Conservation (phyloP, 2,888 invertebrate genomes). For the Pandemis heparana region DNA sequence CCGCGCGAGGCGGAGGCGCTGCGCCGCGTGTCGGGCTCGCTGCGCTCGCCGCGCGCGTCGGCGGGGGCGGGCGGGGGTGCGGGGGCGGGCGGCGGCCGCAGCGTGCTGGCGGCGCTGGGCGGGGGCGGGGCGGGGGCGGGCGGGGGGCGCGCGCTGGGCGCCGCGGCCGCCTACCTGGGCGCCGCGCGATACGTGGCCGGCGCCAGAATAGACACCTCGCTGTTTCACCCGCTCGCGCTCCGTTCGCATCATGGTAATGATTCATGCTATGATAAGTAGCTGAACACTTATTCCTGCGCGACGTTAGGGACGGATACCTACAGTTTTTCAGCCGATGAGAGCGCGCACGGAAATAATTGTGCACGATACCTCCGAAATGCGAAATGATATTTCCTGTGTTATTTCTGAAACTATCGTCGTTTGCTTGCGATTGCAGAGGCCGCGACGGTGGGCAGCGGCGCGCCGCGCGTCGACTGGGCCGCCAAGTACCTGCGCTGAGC, state of each 20-base stretch:
- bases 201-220: conserved; percentile 78
- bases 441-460: conserved; percentile 71
- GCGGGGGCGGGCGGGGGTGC: conserved; percentile 44
- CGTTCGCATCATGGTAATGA: conserved; percentile 67
- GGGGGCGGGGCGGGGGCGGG: conserved; percentile 42
- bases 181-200: conserved; percentile 93
- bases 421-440: conserved; percentile 62
- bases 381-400: no score
- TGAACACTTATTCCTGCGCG: background rate
- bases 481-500: conserved; percentile 88
- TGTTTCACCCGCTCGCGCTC: conserved; percentile 74
- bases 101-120: conserved; percentile 43
- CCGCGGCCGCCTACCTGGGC: conserved; percentile 92
- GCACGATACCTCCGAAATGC: no score
- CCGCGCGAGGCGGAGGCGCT: conserved; percentile 18
- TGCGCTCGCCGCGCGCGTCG: conserved; percentile 49
- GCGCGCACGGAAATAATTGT: no score
- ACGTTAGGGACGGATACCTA: background rate
- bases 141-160: conserved; percentile 72
- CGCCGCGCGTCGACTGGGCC: conserved; percentile 90
- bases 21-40: conserved; percentile 41
- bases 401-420: no score
- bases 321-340: no score
- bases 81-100: conserved; percentile 51
- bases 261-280: background rate